Base-by-base conservation (phyloP, 2,888 invertebrate species). In the Rhodophaea formosa region DNA sequence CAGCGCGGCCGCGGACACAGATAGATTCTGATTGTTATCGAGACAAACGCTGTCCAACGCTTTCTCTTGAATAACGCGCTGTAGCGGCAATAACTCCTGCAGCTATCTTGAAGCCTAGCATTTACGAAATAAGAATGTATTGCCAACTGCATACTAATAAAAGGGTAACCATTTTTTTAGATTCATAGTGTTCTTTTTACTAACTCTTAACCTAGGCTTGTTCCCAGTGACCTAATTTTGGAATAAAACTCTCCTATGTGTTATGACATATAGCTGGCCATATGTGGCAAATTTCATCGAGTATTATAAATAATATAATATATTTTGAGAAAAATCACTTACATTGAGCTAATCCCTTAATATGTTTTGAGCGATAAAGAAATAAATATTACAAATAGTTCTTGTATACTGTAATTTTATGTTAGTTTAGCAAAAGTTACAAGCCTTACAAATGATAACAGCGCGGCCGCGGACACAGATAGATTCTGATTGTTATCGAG, bases 1-100 rank as follows among this genome's bases (percentile, higher is more conserved):
- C 81, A 82, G 78, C 77, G 70, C 71, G 66, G 71, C 67, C 64
- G 63, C 58, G 61, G 84, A 89, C 87, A 77, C 75, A 81, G 86
- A 87, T 80, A 83, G 73, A 88, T 86, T 79, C 79, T 65, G 84
- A 86, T 87, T 85, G 88, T 87, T 87, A 86, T 84, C 85, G 75
- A 71, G 80, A 84, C 82, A 84, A 82, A 86, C 86, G 74, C 77
- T 66, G 76, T 65, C 62, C 71, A 69, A 75, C 72, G 77, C 77
- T 74, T 76, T 78, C 75, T 67, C 75, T 71, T 67, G 77, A 83
- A 82, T 85, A 83, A 80, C 81, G 73, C 73, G 72, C 70, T 75
- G 74, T 70, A 67, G 63, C 69, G 46, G 82, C 80, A 77, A 86
- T 88, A 87, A 86, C 74, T 86, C 79, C 64, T 77, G 84, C 83